phyloP scores from a whole-genome alignment of 2,888 invertebrate species.

The Elmis aenea region DNA sequence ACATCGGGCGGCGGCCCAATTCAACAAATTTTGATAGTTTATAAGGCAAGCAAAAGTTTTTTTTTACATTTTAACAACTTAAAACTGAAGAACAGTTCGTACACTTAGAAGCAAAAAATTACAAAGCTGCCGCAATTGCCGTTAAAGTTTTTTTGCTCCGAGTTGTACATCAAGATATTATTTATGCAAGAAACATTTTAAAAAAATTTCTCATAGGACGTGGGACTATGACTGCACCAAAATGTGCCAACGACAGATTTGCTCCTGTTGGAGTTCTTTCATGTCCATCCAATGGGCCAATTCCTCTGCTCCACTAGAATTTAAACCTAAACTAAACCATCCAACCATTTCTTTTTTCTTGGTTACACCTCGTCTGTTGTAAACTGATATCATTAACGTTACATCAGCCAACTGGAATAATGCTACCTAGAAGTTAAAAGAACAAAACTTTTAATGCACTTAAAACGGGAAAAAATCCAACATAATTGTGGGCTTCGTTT shows the following conservation, averaged over 20 bases:
- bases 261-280: constrained; percentile 81
- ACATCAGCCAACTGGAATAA: constrained; percentile 93
- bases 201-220: no score
- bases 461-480: no score
- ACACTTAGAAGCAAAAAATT: no score
- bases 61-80: constrained; percentile 6
- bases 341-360: constrained; percentile 96
- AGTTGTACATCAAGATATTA: no score
- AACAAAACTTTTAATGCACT: constrained; percentile 4
- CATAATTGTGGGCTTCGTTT: no score
- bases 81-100: no score
- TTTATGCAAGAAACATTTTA: no score
- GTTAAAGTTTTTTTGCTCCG: no score
- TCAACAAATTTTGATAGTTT: no score
- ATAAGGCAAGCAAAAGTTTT: no score
- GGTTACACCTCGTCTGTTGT: constrained; percentile 84
- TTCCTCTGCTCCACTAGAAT: constrained; percentile 89
- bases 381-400: constrained; percentile 89
- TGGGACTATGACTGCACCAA: constrained; percentile 66
- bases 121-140: no score
- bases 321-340: constrained; percentile 91
- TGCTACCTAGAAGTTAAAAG: constrained; percentile 63
- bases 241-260: constrained; percentile 92
- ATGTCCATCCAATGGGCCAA: constrained; percentile 91
- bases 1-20: no score